Evolutionary conservation across 2,797 vertebrate genomes (phyloP), one percentile per base, ranked within the genome.

Genomic region (Centropyge bicolor): DNA sequence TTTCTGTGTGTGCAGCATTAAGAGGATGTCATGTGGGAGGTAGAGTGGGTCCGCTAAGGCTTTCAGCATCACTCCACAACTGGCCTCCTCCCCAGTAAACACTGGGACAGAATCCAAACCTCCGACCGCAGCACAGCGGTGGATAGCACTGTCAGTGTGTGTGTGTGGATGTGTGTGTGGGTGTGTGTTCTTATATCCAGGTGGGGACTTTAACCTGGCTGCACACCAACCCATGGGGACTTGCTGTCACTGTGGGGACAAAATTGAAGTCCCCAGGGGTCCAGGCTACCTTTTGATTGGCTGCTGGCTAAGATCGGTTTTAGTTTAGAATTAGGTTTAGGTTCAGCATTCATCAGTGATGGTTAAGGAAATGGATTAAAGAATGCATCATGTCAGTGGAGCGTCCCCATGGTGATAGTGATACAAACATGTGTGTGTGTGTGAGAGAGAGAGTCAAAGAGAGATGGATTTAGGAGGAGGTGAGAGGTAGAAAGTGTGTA

Each of bases 41-140:
- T 41, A 62, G 60, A 80, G 81, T 78, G 70, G 77, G 67, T 76
- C 80, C 54, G 56, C 43, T 27, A 31, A 68, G 75, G 79, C 73
- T 78, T 62, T 79, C 74, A 48, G 83, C 78, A 79, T 82, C 82
- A 60, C 71, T 82, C 71, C 78, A 83, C 66, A 40, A 55, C 74
- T 72, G 68, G 74, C 73, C 75, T 78, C 63, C 68, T 82, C 76
- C 60, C 78, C 83, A 80, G 19, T 73, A 78, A 80, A 86, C 81
- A 83, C 78, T 72, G 75, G 89, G 80, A 85, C 60, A 9, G 46
- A 64, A 60, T 88, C 88, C 86, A 88, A 86, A 75, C 74, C 82
- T 84, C 74, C 70, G 48, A 70, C 51, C 8, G 48, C 85, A 46
- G 16, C 16, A 22, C 45, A 66, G 45, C 45, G 17, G 52, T n/a